Base-by-base conservation (phyloP, 2,113 vertebrate genomes). In the Coryphaenoides rupestris region DNA sequence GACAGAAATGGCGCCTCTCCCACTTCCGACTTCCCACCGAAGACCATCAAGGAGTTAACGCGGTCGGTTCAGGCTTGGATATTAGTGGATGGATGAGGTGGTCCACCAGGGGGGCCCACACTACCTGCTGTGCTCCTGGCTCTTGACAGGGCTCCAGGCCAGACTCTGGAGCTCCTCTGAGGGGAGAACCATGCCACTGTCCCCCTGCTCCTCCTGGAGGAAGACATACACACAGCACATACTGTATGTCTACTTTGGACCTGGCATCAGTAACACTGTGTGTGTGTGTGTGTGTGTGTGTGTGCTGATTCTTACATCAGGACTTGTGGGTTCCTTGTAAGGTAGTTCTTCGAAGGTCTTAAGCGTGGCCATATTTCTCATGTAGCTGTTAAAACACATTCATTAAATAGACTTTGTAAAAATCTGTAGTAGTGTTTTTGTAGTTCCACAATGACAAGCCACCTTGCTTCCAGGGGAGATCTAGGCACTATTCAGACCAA, bases 161-260 rank as follows among this genome's bases (percentile, higher is more conserved):
- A 95, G 87, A 2, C 82, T 83, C 73, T 91, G 90, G 72, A 94
- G 82, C 77, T 96, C 87, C 58, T 96, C 93, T 7, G 92, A 93
- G 1, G 90, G 86, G 16, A 94, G 80, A 53, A 95, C 90, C 84
- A 93, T 90, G 60, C 94, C 88, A 0, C 91, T 90, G 80, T 95
- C 94, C 15, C 88, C 75, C 78, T 89, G 93, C 58, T 91, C 91
- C 47, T 92, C 93, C 96, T 96, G 84, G 9, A 12, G 33, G 9
- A n/a, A n/a, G n/a, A n/a, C n/a, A n/a, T n/a, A n/a, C 62, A 77
- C 49, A 40, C 33, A 40, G 33, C 33, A 55, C 17, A 55, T 19
- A 21, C 53, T 9, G 1, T 19, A 50, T 60, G 16, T 19, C 9
- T 56, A 21, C 21, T 7, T 2, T 6, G 33, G 2, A 10, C 9